A percentile compares a stretch with the other conserved stretches of the same genome.
phyloP scores from a whole-genome alignment of 2,113 vertebrate genomes.

The Hymenochirus boettgeri region DNA sequence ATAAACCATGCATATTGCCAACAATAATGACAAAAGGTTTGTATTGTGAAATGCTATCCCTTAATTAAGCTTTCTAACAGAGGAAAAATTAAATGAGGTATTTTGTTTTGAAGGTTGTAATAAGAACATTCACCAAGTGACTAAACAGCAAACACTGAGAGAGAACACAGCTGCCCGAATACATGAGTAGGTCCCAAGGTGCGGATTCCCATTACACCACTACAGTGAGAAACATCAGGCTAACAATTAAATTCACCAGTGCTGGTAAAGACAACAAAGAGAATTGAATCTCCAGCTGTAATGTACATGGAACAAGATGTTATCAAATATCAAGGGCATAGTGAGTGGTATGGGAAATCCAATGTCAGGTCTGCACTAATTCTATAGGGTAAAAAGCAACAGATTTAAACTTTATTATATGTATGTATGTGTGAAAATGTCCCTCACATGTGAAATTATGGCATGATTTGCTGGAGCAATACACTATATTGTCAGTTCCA shows the following conservation, averaged over 20 bases:
- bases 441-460: too few species aligned
- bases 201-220: slow-evolving; percentile 45
- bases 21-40: background rate
- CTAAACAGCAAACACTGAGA: slow-evolving; percentile 18
- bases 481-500: too few species aligned
- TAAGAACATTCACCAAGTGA: slow-evolving; percentile 29
- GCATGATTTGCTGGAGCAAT: too few species aligned
- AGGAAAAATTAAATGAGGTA: background rate
- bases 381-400: background rate
- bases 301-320: slow-evolving; percentile 38
- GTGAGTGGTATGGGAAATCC: background rate
- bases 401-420: too few species aligned
- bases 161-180: slow-evolving; percentile 43
- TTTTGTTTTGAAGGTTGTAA: slow-evolving; percentile 9
- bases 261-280: slow-evolving; percentile 40
- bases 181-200: slow-evolving; percentile 49
- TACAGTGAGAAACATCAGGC: slow-evolving; percentile 33
- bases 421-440: too few species aligned
- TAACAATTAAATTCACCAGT: slow-evolving; percentile 55
- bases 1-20: too few species aligned
- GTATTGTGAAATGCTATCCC: background rate
- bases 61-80: background rate
- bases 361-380: background rate
- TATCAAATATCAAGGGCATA: slow-evolving; percentile 22
- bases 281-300: slow-evolving; percentile 62